Conservation (phyloP, 92 coral and sea anemone genomes). For the Porites divaricata region DNA sequence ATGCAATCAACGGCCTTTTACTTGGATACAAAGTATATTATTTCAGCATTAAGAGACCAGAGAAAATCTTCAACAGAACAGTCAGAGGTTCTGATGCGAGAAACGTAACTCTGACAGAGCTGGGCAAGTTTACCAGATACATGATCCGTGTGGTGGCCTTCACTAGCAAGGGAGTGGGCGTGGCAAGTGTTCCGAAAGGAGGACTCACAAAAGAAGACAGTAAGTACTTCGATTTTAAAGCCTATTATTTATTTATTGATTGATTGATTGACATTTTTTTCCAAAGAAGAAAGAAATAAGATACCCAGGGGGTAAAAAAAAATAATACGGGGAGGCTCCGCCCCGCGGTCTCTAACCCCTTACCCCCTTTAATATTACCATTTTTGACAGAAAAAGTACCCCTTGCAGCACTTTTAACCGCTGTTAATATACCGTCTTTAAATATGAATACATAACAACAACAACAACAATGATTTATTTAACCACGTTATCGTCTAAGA, state of each 20-base stretch:
- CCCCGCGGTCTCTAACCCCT: no score
- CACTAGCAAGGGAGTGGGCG: conserved; percentile 86
- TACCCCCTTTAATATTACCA: no score
- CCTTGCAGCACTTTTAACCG: no score
- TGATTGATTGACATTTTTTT: no score
- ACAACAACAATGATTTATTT: no score
- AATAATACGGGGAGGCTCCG: no score
- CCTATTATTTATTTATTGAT: neutral
- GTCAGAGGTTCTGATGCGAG: conserved; percentile 44
- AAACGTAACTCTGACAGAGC: conserved; percentile 65
- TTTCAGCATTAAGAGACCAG: conserved; percentile 58
- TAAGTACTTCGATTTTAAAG: conserved; percentile 41
- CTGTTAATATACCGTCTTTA: no score
- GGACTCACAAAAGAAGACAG: conserved; percentile 83
- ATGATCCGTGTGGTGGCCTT: conserved; percentile 80
- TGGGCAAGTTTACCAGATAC: conserved; percentile 81
- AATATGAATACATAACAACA: no score
- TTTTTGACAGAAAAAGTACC: no score
- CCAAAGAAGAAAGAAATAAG: neutral
- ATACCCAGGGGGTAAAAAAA: no score
- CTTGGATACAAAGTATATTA: conserved; percentile 81
- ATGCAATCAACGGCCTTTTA: conserved; percentile 76
- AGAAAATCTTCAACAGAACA: conserved; percentile 22
- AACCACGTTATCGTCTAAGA: no score
- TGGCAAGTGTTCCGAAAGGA: conserved; percentile 54